These are phyloP conservation scores for Anas platyrhynchos DNA, from an alignment of 2,113 vertebrate species.

Conservation along the genomic window DNA sequence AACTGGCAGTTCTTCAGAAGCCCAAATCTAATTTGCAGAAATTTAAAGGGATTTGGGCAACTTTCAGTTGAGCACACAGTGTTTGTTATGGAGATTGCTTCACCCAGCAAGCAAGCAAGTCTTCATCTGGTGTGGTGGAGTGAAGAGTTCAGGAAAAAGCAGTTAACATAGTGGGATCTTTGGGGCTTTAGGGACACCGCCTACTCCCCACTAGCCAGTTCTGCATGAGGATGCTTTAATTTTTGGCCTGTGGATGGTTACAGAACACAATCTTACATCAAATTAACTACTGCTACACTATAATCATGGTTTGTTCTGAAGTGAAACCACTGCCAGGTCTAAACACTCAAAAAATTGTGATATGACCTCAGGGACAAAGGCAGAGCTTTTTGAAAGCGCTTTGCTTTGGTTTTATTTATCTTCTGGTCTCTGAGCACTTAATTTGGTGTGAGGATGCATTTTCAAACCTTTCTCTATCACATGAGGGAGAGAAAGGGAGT, in stretches of 20 bases:
- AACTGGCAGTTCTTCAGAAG: not conserved
- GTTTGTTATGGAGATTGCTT: not conserved
- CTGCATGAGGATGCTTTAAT: not conserved
- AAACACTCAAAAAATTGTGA: not conserved
- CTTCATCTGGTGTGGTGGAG: not conserved
- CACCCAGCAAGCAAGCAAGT: not conserved
- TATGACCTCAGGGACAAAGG: not conserved
- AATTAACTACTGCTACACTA: not conserved
- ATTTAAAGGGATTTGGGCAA: not conserved
- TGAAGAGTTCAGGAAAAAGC: not conserved
- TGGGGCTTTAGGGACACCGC: not conserved
- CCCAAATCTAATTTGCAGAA: not conserved
- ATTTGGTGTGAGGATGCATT: constrained; percentile 23
- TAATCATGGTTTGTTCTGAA: not conserved
- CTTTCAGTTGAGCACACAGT: not conserved
- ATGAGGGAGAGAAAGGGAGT: not conserved
- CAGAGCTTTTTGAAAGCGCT: not conserved
- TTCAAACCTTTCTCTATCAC: not conserved
- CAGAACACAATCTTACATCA: not conserved
- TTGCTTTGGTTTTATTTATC: constrained; percentile 38
- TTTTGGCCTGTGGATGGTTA: not conserved
- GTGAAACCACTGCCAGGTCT: constrained; percentile 1
- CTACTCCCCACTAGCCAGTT: not conserved
- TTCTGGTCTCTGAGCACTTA: not conserved
- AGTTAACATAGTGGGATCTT: not conserved